A percentile compares a stretch with the other conserved stretches of the same genome.
These are phyloP conservation scores for Cyclophora punctaria DNA, from an alignment of 2,888 invertebrate genomes.

Conservation along the genomic window DNA sequence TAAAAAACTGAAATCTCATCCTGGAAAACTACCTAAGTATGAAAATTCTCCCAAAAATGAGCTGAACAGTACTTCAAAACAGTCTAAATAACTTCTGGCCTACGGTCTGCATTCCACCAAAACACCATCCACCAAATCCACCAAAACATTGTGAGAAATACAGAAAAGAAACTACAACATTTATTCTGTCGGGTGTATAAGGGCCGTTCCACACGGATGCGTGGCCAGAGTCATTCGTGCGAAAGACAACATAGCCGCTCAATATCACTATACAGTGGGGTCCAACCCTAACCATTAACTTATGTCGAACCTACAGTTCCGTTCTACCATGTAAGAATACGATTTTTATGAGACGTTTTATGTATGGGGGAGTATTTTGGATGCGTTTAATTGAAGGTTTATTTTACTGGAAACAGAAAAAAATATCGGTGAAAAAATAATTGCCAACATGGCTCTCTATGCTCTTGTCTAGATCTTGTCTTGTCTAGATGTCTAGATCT, in stretches of 20 bases:
- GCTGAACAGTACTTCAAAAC: too few species aligned
- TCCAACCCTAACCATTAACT: slow-evolving; percentile 20
- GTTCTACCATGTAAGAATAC: slow-evolving; percentile 19
- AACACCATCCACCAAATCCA: too few species aligned
- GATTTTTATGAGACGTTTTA: slow-evolving; percentile 16
- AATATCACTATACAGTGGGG: slow-evolving; percentile 43
- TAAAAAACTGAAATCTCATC: too few species aligned
- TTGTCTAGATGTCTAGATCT: too few species aligned
- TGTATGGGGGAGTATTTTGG: slow-evolving; percentile 3
- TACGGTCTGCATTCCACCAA: background rate
- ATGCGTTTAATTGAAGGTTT: too few species aligned
- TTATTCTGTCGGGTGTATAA: slow-evolving; percentile 10
- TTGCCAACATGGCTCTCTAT: too few species aligned
- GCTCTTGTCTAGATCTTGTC: too few species aligned
- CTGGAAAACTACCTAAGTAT: too few species aligned
- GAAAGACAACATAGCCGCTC: slow-evolving; percentile 52
- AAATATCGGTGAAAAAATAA: too few species aligned
- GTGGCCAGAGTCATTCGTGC: slow-evolving; percentile 43
- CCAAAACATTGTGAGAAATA: background rate
- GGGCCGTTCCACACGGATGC: slow-evolving; percentile 49
- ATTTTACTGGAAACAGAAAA: too few species aligned
- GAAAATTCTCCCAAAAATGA: too few species aligned
- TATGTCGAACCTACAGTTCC: slow-evolving; percentile 10
- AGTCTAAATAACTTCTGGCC: too few species aligned
- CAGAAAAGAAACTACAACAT: background rate